Evolutionary conservation across 2,888 invertebrate species (phyloP).

Genomic region (Dolichomitus sp.): DNA sequence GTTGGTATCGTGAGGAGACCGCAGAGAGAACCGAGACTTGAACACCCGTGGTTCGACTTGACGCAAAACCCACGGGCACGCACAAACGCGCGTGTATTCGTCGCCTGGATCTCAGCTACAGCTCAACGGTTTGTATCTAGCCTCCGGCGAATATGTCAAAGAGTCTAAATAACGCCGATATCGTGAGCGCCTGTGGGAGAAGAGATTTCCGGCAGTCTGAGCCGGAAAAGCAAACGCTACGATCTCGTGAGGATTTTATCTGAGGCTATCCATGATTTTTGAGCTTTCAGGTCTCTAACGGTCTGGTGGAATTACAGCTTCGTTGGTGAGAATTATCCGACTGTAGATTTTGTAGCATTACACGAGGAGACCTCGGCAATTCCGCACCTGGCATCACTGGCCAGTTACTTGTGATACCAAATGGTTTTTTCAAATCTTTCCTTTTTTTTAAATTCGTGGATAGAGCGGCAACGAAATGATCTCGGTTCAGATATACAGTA

Average conservation of each 20-base stretch:
- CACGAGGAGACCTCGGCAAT: conserved; percentile 17
- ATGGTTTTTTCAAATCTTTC: neutral
- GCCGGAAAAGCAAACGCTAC: neutral
- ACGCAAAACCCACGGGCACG: conserved; percentile 39
- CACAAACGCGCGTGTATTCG: conserved; percentile 31
- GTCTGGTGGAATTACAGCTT: conserved; percentile 41
- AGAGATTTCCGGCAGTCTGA: conserved; percentile 66
- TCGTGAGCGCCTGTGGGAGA: conserved; percentile 50
- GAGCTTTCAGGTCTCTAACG: conserved; percentile 37
- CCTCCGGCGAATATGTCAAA: conserved; percentile 47
- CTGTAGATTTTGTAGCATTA: conserved; percentile 26
- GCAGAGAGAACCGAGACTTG: neutral
- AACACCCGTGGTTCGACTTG: conserved; percentile 25
- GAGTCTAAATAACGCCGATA: conserved; percentile 66
- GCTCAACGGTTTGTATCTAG: conserved; percentile 1
- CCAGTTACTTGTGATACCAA: conserved; percentile 37
- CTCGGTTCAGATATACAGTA: conserved; percentile 36
- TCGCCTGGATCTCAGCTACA: conserved; percentile 24
- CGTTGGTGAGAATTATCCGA: conserved; percentile 35
- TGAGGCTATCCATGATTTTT: conserved; percentile 27
- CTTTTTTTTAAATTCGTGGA: conserved; percentile 1
- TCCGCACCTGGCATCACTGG: neutral
- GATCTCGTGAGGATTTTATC: neutral
- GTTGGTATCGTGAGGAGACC: conserved; percentile 24
- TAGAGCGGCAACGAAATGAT: conserved; percentile 39